Conservation (phyloP, 2,888 invertebrate species). For the Napeogenes inachia region DNA sequence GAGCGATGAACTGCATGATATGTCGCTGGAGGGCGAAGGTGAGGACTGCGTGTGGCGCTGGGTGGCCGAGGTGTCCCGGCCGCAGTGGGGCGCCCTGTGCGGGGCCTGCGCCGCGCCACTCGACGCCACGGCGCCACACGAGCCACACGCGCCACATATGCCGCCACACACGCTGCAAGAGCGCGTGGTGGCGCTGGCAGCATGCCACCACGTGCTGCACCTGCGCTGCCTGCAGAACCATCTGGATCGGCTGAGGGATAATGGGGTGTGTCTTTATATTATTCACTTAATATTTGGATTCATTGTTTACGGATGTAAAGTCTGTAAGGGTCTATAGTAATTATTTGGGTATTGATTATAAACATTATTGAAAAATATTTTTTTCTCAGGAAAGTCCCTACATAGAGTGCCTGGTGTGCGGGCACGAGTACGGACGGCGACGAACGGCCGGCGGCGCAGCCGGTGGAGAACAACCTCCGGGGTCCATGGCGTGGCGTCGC, state of each 20-base stretch:
- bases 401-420: slow-evolving; percentile 92
- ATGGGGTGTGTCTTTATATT: slow-evolving; percentile 18
- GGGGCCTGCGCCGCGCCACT: slow-evolving; percentile 84
- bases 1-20: slow-evolving; percentile 17
- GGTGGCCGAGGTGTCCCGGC: slow-evolving; percentile 75
- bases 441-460: slow-evolving; percentile 73
- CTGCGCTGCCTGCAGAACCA: slow-evolving; percentile 87
- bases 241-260: slow-evolving; percentile 52
- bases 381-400: slow-evolving; percentile 77
- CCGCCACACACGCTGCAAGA: slow-evolving; percentile 50
- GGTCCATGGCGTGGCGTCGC: slow-evolving; percentile 88
- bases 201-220: slow-evolving; percentile 88
- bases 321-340: no score
- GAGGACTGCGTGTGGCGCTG: slow-evolving; percentile 28
- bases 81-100: slow-evolving; percentile 82
- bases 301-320: background rate
- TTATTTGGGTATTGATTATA: no score
- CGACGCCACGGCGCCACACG: slow-evolving; percentile 77
- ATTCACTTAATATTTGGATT: background rate
- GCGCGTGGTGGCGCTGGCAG: slow-evolving; percentile 63
- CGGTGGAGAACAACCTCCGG: slow-evolving; percentile 59
- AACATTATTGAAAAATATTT: background rate
- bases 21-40: slow-evolving; percentile 29
- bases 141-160: slow-evolving; percentile 63
- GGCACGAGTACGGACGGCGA: slow-evolving; percentile 87